Conservation (phyloP, 2,797 vertebrate species). For the Lerista edwardsae region DNA sequence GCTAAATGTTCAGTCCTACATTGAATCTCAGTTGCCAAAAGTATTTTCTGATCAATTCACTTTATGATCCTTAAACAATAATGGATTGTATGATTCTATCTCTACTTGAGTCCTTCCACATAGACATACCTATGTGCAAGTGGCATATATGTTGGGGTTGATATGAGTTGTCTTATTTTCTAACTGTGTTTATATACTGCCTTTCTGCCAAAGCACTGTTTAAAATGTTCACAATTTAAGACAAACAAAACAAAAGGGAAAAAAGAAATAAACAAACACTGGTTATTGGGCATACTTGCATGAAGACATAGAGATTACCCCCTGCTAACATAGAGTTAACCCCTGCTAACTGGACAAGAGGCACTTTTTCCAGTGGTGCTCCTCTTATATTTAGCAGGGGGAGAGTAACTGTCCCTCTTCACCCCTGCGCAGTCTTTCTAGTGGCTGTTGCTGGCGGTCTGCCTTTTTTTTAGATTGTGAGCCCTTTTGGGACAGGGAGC, state of each 20-base stretch:
- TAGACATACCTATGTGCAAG: constrained; percentile 6
- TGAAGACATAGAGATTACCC: too few species aligned
- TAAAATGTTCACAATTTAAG: background rate
- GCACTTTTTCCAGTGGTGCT: too few species aligned
- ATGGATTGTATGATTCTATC: constrained; percentile 38
- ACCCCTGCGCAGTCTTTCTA: too few species aligned
- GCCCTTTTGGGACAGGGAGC: too few species aligned
- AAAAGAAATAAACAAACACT: background rate
- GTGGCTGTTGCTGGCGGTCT: too few species aligned
- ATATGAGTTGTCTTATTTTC: background rate
- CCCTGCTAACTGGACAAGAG: too few species aligned
- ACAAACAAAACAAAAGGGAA: background rate
- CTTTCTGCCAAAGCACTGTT: constrained; percentile 9
- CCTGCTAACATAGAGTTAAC: too few species aligned
- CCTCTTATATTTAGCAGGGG: too few species aligned
- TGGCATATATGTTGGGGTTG: background rate
- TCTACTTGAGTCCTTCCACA: constrained; percentile 46
- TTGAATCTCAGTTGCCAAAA: constrained; percentile 65
- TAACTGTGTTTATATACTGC: background rate
- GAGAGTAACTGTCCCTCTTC: too few species aligned
- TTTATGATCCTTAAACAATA: constrained; percentile 61
- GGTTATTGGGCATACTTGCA: background rate
- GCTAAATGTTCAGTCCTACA: constrained; percentile 65
- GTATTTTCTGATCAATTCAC: constrained; percentile 64
- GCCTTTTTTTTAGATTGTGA: too few species aligned